These are phyloP conservation scores for Slavum lentiscoides DNA, from an alignment of 2,888 invertebrate species.

Conservation along the genomic window DNA sequence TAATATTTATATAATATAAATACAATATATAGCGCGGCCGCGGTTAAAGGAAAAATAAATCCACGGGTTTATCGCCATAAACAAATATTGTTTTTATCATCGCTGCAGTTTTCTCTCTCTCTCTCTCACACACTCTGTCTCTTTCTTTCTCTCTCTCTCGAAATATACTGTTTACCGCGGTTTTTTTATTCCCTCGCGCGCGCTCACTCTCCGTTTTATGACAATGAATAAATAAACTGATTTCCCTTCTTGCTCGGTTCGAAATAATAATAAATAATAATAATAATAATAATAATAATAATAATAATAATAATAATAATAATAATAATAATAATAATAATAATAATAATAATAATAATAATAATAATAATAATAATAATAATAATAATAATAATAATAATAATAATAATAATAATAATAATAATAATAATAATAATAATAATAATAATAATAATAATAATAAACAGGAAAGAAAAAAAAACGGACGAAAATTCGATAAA, in stretches of 20 bases:
- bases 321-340: background rate
- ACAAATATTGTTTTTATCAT: constrained; percentile 40
- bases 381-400: background rate
- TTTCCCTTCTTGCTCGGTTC: constrained; percentile 24
- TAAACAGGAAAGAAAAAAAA: background rate
- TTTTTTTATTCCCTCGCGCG: constrained; percentile 1
- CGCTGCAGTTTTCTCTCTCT: too few species aligned
- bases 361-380: background rate
- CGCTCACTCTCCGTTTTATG: constrained; percentile 15
- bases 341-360: background rate
- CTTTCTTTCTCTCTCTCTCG: background rate
- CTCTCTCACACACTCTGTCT: too few species aligned
- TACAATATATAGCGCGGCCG: background rate
- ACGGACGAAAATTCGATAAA: constrained; percentile 25
- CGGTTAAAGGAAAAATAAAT: constrained; percentile 22
- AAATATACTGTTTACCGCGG: constrained; percentile 14
- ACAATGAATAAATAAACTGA: constrained; percentile 49
- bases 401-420: background rate
- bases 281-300: background rate
- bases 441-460: background rate
- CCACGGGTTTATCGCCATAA: constrained; percentile 25
- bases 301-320: background rate
- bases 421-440: background rate
- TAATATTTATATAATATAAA: too few species aligned
- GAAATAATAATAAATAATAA: background rate